phyloP scores from a whole-genome alignment of 2,113 vertebrate genomes.

The Acanthochromis polyacanthus region DNA sequence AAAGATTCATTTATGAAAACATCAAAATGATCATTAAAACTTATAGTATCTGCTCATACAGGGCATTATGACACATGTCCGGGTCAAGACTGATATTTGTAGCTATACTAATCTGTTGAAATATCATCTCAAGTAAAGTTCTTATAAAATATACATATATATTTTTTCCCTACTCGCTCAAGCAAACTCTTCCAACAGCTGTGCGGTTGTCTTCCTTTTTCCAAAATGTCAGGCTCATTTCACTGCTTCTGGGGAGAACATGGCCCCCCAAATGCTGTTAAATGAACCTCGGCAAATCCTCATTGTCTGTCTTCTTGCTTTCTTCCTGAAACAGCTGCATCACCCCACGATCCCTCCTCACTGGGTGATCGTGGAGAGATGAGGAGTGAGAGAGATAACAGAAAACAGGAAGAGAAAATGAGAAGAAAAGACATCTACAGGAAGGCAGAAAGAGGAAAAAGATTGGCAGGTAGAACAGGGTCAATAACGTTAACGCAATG shows the following conservation, averaged over 20 bases:
- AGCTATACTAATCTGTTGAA: neutral
- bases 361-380: constrained; percentile 37
- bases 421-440: neutral
- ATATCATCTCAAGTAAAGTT: neutral
- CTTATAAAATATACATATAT: neutral
- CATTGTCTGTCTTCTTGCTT: constrained; percentile 50
- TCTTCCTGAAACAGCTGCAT: constrained; percentile 65
- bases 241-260: constrained; percentile 36
- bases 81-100: neutral
- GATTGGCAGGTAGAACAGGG: constrained; percentile 36
- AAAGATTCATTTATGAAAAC: neutral
- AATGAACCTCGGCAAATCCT: constrained; percentile 69
- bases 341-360: constrained; percentile 42
- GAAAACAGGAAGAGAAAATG: neutral
- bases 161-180: neutral
- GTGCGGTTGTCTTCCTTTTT: constrained; percentile 6
- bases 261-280: constrained; percentile 60
- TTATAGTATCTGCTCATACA: neutral
- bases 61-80: neutral
- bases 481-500: constrained; percentile 43
- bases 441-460: constrained; percentile 7
- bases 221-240: constrained; percentile 51
- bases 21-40: neutral
- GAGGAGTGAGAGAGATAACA: constrained; percentile 4
- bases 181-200: constrained; percentile 8